phyloP scores from a whole-genome alignment of 2,113 vertebrate species.

The Pachycephala philippinensis region DNA sequence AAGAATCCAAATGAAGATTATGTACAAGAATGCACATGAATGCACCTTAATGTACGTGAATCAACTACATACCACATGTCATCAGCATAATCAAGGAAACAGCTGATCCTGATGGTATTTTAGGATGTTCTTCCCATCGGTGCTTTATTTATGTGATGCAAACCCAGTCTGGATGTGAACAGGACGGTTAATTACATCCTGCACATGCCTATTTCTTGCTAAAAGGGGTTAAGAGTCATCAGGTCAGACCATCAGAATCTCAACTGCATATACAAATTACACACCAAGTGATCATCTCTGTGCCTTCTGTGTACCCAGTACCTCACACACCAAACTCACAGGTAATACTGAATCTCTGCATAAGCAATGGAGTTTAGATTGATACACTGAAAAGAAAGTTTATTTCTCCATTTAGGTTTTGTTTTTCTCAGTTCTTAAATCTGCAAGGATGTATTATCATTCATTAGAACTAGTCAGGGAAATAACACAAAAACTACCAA shows the following conservation, averaged over 20 bases:
- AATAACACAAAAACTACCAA: background rate
- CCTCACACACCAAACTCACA: background rate
- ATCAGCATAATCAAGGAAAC: background rate
- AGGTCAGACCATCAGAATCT: background rate
- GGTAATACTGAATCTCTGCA: background rate
- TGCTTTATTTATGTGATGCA: background rate
- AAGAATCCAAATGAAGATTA: background rate
- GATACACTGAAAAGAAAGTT: background rate
- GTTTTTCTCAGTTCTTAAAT: background rate
- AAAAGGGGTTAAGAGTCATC: background rate
- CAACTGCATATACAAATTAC: background rate
- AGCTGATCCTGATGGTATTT: background rate
- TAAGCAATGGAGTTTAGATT: background rate
- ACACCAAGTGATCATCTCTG: background rate
- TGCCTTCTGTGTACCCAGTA: background rate
- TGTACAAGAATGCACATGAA: background rate
- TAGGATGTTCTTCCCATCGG: background rate
- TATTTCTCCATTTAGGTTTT: background rate
- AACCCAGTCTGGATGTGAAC: background rate
- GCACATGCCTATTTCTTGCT: background rate
- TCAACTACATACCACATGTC: background rate
- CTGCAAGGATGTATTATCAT: background rate
- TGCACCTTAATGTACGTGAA: background rate
- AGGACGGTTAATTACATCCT: background rate
- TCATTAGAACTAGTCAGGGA: background rate